Base-by-base conservation (phyloP, 2,888 invertebrate genomes). In the Tiliacea citrago region DNA sequence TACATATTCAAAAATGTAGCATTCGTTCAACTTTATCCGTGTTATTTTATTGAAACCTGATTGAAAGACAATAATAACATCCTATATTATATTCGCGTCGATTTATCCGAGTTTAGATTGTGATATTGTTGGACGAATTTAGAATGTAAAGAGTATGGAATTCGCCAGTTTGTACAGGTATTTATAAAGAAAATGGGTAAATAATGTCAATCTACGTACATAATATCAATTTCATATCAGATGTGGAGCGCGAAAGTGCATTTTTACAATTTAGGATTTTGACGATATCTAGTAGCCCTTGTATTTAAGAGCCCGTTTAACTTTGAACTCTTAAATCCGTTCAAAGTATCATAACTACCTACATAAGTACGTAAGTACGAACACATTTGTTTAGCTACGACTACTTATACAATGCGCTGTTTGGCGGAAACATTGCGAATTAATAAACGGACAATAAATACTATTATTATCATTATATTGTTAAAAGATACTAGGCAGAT, bases 151-250 rank as follows among this genome's bases (percentile, higher is more conserved):
- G 88, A 76, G 77, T 74, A 81, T 81, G 82, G 87, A 88, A 89
- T 84, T 89, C 88, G 84, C 75, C 90, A 86, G 83, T 79, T 84
- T 93, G 92, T 94, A 93, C 92, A 93, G 91, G 89, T 91, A 89
- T 91, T 91, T 86, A 79, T 84, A 87, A 84, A 81, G 29, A 85
- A 82, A 88, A 91, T 93, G 93, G 93, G 92, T 94, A 94, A 94
- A 93, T 93, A 92, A 95, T 93, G 95, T 96, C 95, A 95, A 95
- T 96, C 93, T 90, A 90, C 89, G 86, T 92, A 92, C 89, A 90
- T 92, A 90, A 95, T 95, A 96, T 95, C 95, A 94, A 95, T 95
- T 95, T 95, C 96, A 96, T 96, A 96, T 96, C 96, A 95, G 88
- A 90, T 90, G 81, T 91, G 92, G 88, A 90, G 90, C 87, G 90